Base-by-base conservation (phyloP, 2,797 vertebrate genomes). In the Menidia menidia region DNA sequence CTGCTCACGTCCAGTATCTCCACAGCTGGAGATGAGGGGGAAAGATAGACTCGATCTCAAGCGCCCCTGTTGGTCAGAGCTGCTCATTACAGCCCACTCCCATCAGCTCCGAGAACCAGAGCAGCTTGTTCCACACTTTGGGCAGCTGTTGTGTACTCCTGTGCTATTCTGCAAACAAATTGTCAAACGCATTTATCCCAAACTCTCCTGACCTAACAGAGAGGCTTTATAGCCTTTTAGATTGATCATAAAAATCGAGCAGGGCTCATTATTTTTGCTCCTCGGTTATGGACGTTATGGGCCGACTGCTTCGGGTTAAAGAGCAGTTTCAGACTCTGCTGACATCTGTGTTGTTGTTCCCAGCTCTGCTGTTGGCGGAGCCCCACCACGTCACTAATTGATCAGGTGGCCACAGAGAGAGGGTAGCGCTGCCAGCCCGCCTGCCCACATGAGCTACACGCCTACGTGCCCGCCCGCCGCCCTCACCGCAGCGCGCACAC, bases 91-190 rank as follows among this genome's bases (percentile, higher is more conserved):
- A 81, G 71, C 47, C 15, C 66, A 77, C 73, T 58, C 41, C 72
- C 81, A 75, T 66, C 52, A 64, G 71, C 78, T 55, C 50, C 62
- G 53, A 64, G 63, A 67, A 81, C 58, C 64, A 78, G 60, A 74
- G 71, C 82, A 78, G 77, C 60, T 65, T 86, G 77, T 82, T 77
- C 78, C 87, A 87, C 71, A 88, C 86, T 78, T 87, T 86, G 89
- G 91, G 86, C 84, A 83, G 84, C 84, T 71, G 71, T 84, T 86
- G 84, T 93, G 92, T 91, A 88, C 88, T 71, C 76, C 47, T 57
- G 77, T 75, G 63, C 75, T 75, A 78, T 84, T 83, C 82, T 71
- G 78, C 82, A 91, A 92, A 91, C 88, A 92, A 80, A 88, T 89
- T 87, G 87, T 80, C 81, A 86, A 87, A 89, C 77, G 59, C 90